These are phyloP conservation scores for Sebastes steindachneri DNA, from an alignment of 2,797 vertebrate species.

Conservation along the genomic window DNA sequence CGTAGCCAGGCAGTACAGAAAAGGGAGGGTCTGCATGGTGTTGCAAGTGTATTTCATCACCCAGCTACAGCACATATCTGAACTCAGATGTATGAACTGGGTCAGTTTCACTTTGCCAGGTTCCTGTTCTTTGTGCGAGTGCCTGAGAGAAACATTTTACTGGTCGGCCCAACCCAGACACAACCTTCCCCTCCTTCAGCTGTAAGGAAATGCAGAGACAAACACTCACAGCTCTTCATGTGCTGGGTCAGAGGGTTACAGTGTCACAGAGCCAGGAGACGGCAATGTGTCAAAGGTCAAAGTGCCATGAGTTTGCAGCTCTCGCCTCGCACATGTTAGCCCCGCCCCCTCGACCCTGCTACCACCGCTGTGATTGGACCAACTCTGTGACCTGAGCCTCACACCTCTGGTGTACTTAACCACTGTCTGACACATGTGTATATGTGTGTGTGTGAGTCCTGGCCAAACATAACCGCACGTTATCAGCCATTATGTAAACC, in stretches of 20 bases:
- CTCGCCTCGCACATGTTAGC: conserved; percentile 28
- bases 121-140: conserved; percentile 6
- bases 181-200: neutral
- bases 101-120: conserved; percentile 36
- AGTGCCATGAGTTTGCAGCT: conserved; percentile 39
- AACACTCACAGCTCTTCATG: conserved; percentile 14
- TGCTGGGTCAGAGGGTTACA: conserved; percentile 42
- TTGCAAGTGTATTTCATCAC: conserved; percentile 80
- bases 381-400: conserved; percentile 59
- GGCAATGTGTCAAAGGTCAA: conserved; percentile 56
- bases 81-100: conserved; percentile 52
- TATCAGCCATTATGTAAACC: conserved; percentile 76
- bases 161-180: neutral
- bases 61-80: conserved; percentile 68
- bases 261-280: conserved; percentile 37
- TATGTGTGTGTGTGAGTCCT: conserved; percentile 18
- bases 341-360: conserved; percentile 15
- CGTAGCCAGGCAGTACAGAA: conserved; percentile 74
- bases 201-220: neutral
- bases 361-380: conserved; percentile 53
- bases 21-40: conserved; percentile 58
- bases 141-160: conserved; percentile 13
- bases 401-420: conserved; percentile 51
- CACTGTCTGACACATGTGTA: conserved; percentile 21
- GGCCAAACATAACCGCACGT: conserved; percentile 57